Evolutionary conservation across 2,888 invertebrate genomes (phyloP), one percentile per base, ranked within the genome.

Genomic region (Seira sanloemensis): DNA sequence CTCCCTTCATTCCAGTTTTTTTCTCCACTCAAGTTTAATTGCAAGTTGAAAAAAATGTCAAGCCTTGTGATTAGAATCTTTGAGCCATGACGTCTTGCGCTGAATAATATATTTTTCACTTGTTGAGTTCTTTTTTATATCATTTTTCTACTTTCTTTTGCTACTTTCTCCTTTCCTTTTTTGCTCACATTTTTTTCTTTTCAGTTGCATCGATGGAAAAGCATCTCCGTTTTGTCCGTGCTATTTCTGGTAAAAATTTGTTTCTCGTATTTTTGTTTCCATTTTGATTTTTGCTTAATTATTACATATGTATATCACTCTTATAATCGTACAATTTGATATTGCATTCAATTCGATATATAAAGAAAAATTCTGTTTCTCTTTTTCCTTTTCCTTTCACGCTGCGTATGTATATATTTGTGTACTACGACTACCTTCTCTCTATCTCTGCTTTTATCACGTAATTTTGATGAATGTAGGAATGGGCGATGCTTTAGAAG

Each of bases 171-270:
- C 62, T 72, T 78, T 75, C 71, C 58, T n/a, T n/a, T n/a, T n/a
- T n/a, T n/a, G n/a, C n/a, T n/a, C n/a, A 75, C 46, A 67, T 69
- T 81, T 27, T 80, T 84, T 68, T 62, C 73, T 25, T 81, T 88
- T 89, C 87, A 89, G 89, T 89, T 88, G 87, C 88, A 84, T 87
- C 89, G 89, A 89, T 86, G 89, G 88, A 82, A 87, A 82, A 87
- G 87, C 87, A 88, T 88, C 88, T 80, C 89, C 89, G 67, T 89
- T 83, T 88, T 89, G 89, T 82, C 89, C 89, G 82, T 89, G 89
- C 87, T 87, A 88, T 88, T 88, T 89, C 88, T 89, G 89, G 89
- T 89, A 89, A 87, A 79, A 78, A 66, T 66, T 37, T 37, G 12
- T 37, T 78, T 78, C 26, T 25, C 66, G 46, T 68, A 62, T 26